Evolutionary conservation across 2,888 invertebrate genomes (phyloP), one percentile per base, ranked within the genome.

Genomic region (Bombylius discolor): DNA sequence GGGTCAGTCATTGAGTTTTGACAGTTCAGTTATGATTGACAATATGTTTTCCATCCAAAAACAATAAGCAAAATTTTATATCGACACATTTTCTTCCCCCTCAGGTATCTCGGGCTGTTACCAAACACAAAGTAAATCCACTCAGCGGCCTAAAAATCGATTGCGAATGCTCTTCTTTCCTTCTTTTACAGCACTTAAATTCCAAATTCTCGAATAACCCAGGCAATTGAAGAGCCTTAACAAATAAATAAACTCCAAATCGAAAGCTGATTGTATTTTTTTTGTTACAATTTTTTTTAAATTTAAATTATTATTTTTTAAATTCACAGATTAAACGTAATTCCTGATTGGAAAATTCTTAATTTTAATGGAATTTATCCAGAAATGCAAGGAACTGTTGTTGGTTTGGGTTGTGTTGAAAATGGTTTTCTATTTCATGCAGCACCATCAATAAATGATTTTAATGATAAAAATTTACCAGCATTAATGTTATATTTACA

Each of bases 371-470:
- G 68, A 50, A 64, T 71, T 23, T 67, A 71, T 51, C 67, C 71
- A 56, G 54, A 65, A 58, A 68, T 77, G 62, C 72, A 74, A 56
- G 84, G 85, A 49, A 82, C 83, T 68, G 80, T 89, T 62, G 79
- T 87, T 56, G 90, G 90, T 36, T 79, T 92, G 66, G 90, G 89
- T 46, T 86, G 88, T 54, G 80, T 88, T 61, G 92, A 93, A 74
- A 87, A 89, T 0, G 79, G 83, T 5, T 90, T 82, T 75, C 76
- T 88, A 58, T 78, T 78, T 58, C 87, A 87, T 70, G 76, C 81
- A 33, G 78, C 81, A 23, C 81, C 82, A 31, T 82, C 85, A 53
- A 82, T 89, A 56, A 77, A 71, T 4, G 81, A 83, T 32, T 82
- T 80, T 68, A 72, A 75, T 51, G 72, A 81, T 68, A 72, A 81